A percentile compares a stretch with the other conserved stretches of the same genome.
Conservation (phyloP, 2,888 invertebrate species). For the Clunio marinus region DNA sequence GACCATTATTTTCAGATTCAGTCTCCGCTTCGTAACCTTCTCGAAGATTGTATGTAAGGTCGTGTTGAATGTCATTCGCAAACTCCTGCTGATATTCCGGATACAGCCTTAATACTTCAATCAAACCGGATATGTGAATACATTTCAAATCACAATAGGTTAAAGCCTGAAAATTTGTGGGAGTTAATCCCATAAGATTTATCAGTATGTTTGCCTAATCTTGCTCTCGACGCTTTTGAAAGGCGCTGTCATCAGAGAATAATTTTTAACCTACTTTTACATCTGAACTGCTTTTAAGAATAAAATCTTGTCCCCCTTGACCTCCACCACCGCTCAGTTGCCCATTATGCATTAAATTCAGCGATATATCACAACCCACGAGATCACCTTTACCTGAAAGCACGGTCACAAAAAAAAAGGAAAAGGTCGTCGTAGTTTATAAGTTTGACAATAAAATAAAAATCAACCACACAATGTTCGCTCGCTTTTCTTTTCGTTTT, state of each 20-base stretch:
- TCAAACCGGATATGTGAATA: conserved; percentile 83
- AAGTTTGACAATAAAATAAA: too few species aligned
- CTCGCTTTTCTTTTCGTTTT: too few species aligned
- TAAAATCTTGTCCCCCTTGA: conserved; percentile 63
- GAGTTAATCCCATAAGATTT: background rate
- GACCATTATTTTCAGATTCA: conserved; percentile 66
- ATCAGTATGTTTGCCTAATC: too few species aligned
- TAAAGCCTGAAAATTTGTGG: conserved; percentile 60
- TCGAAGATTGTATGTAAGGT: conserved; percentile 87
- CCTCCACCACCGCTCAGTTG: conserved; percentile 55
- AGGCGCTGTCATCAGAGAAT: background rate
- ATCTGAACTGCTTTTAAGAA: conserved; percentile 91
- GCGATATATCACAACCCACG: conserved; percentile 86
- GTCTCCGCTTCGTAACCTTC: conserved; percentile 86
- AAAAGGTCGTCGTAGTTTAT: too few species aligned
- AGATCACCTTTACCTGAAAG: conserved; percentile 88
- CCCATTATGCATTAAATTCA: conserved; percentile 67
- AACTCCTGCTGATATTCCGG: conserved; percentile 95
- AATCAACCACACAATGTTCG: too few species aligned
- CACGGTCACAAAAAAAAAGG: too few species aligned
- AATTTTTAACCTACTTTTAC: conserved; percentile 60
- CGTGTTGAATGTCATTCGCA: conserved; percentile 89
- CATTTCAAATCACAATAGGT: conserved; percentile 96
- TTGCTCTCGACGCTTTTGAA: background rate
- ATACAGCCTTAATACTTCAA: conserved; percentile 83